These are phyloP conservation scores for Diorhabda elongata DNA, from an alignment of 1,140 invertebrate species.

Conservation along the genomic window DNA sequence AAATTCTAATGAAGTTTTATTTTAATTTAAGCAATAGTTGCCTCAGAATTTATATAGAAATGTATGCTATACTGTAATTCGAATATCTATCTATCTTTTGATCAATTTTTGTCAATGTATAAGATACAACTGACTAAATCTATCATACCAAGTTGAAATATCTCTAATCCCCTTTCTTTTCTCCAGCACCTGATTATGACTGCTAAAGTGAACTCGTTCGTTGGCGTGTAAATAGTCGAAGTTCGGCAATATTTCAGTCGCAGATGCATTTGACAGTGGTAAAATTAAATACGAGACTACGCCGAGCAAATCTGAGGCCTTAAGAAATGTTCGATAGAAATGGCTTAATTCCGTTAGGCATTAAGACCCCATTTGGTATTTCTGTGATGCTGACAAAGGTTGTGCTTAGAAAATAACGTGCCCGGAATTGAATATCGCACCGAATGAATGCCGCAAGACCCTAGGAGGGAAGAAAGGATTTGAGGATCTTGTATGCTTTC, in stretches of 20 bases:
- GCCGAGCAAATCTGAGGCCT: slow-evolving; percentile 12
- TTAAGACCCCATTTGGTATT: slow-evolving; percentile 31
- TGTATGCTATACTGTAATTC: no score
- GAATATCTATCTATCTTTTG: no score
- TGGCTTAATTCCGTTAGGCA: slow-evolving; percentile 26
- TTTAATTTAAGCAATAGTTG: no score
- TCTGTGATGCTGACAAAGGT: slow-evolving; percentile 28
- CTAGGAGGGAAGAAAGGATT: neutral
- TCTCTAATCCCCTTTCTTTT: slow-evolving; percentile 6
- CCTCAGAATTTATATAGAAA: no score
- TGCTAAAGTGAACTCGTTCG: slow-evolving; percentile 6
- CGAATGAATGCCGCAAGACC: slow-evolving; percentile 13
- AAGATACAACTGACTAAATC: no score
- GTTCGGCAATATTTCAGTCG: slow-evolving; percentile 30
- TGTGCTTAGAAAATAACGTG: slow-evolving; percentile 34
- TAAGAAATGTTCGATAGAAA: slow-evolving; percentile 29
- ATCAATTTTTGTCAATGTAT: no score
- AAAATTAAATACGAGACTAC: slow-evolving; percentile 31
- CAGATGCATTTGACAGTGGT: slow-evolving; percentile 32
- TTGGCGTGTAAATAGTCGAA: slow-evolving; percentile 28
- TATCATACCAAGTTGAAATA: no score
- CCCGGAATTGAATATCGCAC: slow-evolving; percentile 26
- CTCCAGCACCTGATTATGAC: slow-evolving; percentile 18
- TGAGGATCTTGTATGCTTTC: neutral
- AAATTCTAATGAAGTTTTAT: no score